phyloP scores from a whole-genome alignment of 2,113 vertebrate species.

The Chelonoidis abingdonii region DNA sequence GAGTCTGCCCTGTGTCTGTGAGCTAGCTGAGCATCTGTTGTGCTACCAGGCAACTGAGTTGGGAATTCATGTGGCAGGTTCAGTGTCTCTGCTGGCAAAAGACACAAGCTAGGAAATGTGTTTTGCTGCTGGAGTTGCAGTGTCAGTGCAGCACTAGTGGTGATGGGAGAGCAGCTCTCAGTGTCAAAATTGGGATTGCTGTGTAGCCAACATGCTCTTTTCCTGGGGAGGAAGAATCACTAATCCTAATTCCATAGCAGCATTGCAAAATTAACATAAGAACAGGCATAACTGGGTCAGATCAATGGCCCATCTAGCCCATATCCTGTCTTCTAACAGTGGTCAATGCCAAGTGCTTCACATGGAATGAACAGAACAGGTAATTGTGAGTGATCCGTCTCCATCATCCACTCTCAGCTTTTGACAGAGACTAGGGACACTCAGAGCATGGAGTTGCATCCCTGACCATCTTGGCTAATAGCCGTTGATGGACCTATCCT shows the following conservation, averaged over 20 bases:
- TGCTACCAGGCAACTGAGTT: not conserved
- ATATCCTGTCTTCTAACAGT: not conserved
- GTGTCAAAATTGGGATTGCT: not conserved
- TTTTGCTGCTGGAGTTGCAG: no score
- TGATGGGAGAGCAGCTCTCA: not conserved
- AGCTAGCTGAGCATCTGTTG: not conserved
- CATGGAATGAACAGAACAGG: not conserved
- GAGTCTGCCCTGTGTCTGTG: not conserved
- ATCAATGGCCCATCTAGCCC: not conserved
- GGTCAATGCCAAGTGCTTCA: not conserved
- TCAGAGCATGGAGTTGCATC: not conserved
- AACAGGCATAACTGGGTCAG: not conserved
- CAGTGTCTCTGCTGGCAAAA: fast-evolving
- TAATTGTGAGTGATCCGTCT: not conserved
- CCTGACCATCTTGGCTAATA: not conserved
- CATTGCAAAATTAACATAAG: not conserved
- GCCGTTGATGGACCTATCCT: not conserved
- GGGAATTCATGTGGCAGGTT: not conserved
- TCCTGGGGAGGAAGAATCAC: not conserved
- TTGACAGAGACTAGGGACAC: not conserved
- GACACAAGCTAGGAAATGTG: not conserved
- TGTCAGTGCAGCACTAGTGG: fast-evolving
- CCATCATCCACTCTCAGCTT: not conserved
- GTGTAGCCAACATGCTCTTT: not conserved
- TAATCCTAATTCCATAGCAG: not conserved